phyloP scores from a whole-genome alignment of 2,113 vertebrate species.

The human region DNA sequence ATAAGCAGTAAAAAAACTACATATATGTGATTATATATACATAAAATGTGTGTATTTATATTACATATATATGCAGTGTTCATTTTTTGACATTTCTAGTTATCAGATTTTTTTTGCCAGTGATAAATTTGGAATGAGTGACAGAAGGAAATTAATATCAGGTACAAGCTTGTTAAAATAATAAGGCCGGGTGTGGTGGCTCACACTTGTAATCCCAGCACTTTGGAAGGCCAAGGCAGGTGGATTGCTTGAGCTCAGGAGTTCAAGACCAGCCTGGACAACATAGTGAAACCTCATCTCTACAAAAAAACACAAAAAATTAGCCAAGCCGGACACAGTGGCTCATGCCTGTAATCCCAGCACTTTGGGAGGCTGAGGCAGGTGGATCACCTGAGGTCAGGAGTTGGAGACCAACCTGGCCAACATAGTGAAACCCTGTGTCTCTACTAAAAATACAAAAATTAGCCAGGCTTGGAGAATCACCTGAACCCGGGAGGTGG shows the following conservation, averaged over 20 bases:
- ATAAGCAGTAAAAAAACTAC: not conserved
- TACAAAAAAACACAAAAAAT: no score
- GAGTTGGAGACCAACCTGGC: no score
- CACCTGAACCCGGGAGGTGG: no score
- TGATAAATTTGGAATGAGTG: not conserved
- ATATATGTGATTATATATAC: not conserved
- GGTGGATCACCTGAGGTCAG: no score
- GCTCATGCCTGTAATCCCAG: no score
- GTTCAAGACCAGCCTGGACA: not conserved
- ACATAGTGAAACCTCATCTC: no score
- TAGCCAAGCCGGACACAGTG: no score
- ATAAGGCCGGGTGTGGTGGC: not conserved
- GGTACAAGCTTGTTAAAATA: constrained; percentile 9
- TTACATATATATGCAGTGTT: not conserved
- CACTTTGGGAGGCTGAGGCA: no score
- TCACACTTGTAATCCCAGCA: not conserved
- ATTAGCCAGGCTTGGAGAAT: no score
- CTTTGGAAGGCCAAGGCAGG: not conserved
- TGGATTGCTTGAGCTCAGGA: not conserved
- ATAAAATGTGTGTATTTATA: no score
- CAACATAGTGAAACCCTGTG: no score
- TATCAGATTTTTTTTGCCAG: constrained; percentile 4
- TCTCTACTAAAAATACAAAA: no score
- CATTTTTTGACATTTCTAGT: constrained; percentile 11
- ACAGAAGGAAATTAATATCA: not conserved